Conservation (phyloP, 1,140 invertebrate genomes). For the Samia ricini region DNA sequence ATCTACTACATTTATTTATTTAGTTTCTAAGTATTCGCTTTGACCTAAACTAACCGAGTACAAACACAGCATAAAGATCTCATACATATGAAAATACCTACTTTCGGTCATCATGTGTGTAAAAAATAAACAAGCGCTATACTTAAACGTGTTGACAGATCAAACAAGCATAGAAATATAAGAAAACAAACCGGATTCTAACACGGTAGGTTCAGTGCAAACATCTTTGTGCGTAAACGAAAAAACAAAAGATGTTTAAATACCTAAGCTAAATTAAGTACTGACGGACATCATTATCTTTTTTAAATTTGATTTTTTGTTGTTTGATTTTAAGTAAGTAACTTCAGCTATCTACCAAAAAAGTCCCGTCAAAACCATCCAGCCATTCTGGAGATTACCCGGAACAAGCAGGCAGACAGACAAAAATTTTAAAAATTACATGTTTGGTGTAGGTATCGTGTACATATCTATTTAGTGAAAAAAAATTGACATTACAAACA, state of each 20-base stretch:
- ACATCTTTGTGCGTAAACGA: background rate
- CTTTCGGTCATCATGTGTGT: background rate
- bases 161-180: background rate
- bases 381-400: too few relatives aligned
- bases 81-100: conserved; percentile 1
- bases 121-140: background rate
- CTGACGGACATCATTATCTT: background rate
- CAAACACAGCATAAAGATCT: background rate
- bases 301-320: too few relatives aligned
- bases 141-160: background rate
- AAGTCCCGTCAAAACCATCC: too few relatives aligned
- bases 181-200: background rate
- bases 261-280: background rate
- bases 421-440: too few relatives aligned
- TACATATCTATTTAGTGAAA: too few relatives aligned
- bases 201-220: background rate
- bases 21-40: background rate
- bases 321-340: too few relatives aligned
- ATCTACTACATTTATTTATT: conserved; percentile 32
- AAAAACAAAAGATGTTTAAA: background rate
- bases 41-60: background rate
- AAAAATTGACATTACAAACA: too few relatives aligned
- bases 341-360: too few relatives aligned
- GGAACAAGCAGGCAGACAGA: too few relatives aligned
- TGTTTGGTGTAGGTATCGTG: too few relatives aligned